Base-by-base conservation (phyloP, 53 echinoderm and acorn worm species). In the Apostichopus leukothele region DNA sequence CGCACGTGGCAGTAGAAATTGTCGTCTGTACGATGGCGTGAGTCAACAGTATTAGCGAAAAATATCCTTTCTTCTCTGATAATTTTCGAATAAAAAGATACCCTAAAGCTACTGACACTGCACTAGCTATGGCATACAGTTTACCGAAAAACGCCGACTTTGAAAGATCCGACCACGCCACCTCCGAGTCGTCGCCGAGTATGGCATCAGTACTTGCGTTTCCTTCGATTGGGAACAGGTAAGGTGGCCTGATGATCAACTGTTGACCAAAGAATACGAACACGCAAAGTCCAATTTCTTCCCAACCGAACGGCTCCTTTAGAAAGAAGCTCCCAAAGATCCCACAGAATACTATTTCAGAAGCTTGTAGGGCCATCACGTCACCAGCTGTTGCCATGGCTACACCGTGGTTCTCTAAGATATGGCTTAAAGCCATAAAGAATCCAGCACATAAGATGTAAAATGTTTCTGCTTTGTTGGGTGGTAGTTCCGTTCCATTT, bases 331-430 rank as follows among this genome's bases (percentile, higher is more conserved):
- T 19, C 1, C 50, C 50, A 7, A 79, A 9, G 4, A 79, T 16
- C 18, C 79, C 79, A 79, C 79, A 79, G 19, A 51, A 79, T 50
- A 79, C 19, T 18, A 79, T 10, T 51, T 79, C 79, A 39, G 52
- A 50, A 11, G 50, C 52, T 53, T 79, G 79, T 14, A 79, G 79
- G 18, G 79, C 16, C 19, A 79, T 53, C 7, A 79, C 79, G 52
- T 79, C 79, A 12, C 79, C 79, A 53, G 79, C 50, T 39, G 79
- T 52, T 10, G n/a, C 79, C 19, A 53, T 79, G 51, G 53, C 51
- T 51, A 79, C 50, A 11, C 52, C 79, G 9, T 79, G 53, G 51
- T 79, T 79, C 18, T 79, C 52, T 1, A 52, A 53, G 18, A 79
- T 39, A 10, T 79, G 53, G 51, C 18, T 51, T 7, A 79, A 19